Conservation (phyloP, 2,888 invertebrate species). For the Diachrysia chrysitis region DNA sequence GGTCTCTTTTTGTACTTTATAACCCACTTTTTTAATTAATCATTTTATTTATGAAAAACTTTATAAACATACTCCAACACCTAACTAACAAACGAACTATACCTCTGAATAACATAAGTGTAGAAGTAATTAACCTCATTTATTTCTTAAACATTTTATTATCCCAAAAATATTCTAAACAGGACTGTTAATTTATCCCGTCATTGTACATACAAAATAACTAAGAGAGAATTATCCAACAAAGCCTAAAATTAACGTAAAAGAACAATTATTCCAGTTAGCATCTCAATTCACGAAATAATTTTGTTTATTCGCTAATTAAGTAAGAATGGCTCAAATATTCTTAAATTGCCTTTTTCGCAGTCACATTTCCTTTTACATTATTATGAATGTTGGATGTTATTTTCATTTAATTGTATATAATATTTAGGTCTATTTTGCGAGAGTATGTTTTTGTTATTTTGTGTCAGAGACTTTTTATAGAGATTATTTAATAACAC, state of each 20-base stretch:
- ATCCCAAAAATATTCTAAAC: slow-evolving; percentile 13
- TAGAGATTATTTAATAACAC: background rate
- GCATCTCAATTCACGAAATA: slow-evolving; percentile 30
- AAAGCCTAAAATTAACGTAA: slow-evolving; percentile 41
- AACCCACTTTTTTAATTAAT: too few species aligned
- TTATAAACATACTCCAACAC: too few species aligned
- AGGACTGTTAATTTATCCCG: slow-evolving; percentile 33
- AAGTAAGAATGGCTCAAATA: slow-evolving; percentile 15
- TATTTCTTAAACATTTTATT: background rate
- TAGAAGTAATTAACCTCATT: too few species aligned
- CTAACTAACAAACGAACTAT: too few species aligned
- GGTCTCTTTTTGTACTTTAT: too few species aligned
- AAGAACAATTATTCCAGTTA: slow-evolving; percentile 33
- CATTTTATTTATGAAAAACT: too few species aligned
- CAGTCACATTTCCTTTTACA: slow-evolving; percentile 1
- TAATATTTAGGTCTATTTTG: background rate
- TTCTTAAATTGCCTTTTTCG: slow-evolving; percentile 12
- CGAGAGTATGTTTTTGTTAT: background rate
- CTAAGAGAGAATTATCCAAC: slow-evolving; percentile 27
- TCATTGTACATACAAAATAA: slow-evolving; percentile 18
- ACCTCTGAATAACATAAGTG: too few species aligned
- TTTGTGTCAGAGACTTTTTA: background rate
- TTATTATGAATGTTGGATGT: background rate
- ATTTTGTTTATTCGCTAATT: slow-evolving; percentile 50
- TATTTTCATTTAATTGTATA: slow-evolving; percentile 5